A percentile compares a stretch with the other conserved stretches of the same genome.
These are phyloP conservation scores for Pogonognathellus flavescens DNA, from an alignment of 1,140 invertebrate genomes.

Conservation along the genomic window DNA sequence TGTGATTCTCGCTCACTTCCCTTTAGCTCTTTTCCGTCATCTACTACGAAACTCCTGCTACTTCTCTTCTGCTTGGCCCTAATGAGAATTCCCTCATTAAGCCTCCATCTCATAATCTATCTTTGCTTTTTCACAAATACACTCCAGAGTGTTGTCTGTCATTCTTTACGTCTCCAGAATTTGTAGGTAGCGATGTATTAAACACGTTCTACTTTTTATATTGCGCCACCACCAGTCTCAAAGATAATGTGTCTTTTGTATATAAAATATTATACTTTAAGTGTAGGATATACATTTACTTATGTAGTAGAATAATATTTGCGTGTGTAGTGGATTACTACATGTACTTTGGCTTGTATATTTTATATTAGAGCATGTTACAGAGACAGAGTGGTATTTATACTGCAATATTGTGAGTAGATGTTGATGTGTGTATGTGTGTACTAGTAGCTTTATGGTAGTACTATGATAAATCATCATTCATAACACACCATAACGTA, in stretches of 20 bases:
- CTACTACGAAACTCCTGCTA: too few species aligned
- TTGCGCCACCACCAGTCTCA: neutral
- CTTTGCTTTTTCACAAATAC: constrained; percentile 27
- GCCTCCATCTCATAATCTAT: constrained; percentile 41
- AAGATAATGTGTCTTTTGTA: neutral
- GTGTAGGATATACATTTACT: neutral
- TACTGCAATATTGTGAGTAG: too few species aligned
- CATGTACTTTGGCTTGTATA: too few species aligned
- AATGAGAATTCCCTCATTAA: constrained; percentile 49
- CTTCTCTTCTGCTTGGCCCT: constrained; percentile 5
- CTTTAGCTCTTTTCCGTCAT: neutral
- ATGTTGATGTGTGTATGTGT: constrained; percentile 1
- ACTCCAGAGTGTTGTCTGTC: constrained; percentile 21
- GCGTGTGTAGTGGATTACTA: too few species aligned
- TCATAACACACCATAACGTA: constrained; percentile 42
- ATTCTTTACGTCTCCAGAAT: neutral
- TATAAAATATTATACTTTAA: neutral
- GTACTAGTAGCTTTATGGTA: constrained; percentile 19
- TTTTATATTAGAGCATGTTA: too few species aligned
- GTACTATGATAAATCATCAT: constrained; percentile 41
- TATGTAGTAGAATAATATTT: neutral
- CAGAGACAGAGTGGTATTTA: too few species aligned
- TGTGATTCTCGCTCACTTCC: constrained; percentile 18
- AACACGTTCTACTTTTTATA: neutral
- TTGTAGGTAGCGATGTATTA: neutral